Base-by-base conservation (phyloP, 1,140 invertebrate genomes). In the Alviniconcha marisindica region DNA sequence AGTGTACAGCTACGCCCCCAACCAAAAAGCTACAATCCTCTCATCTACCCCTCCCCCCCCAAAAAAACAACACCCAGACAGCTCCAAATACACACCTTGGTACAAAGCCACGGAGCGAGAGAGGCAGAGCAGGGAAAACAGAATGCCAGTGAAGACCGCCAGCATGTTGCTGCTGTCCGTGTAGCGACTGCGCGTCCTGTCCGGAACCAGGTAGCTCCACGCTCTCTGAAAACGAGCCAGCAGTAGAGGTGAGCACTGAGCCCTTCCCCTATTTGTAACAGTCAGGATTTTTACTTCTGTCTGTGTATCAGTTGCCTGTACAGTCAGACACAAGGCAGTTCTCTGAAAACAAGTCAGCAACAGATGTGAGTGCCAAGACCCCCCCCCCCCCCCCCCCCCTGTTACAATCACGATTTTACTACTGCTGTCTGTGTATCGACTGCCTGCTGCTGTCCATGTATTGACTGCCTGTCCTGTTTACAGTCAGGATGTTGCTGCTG, bases 141-240 rank as follows among this genome's bases (percentile, higher is more conserved):
- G 82, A 2, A 95, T 81, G 66, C 96, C 95, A 73, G 95, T 94
- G 69, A 94, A 86, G 18, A 96, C 89, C 87, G 96, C 95, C 40
- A 97, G 94, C 86, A 95, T 95, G 63, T 94, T 94, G 0, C 96
- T 97, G 88, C 95, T 96, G 4, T 90, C 88, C 74, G 90, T 94
- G 91, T 97, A 98, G 92, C 97, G 96, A n/a, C 89, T 88, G 48
- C 93, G 92, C 69, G 94, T 86, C 79, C 90, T 90, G 42, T 91
- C 89, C 31, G 93, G 94, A 90, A 95, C 94, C 1, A 96, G 87
- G 33, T 95, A 95, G 89, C 96, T 96, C 83, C 95, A 96, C 77
- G 97, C 92, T 92, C 90, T 92, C 92, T 93, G 87, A 33, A 89
- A 88, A 74, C 71, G 42, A 66, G 60, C 7, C 7, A 66, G 60